Evolutionary conservation across 2,113 vertebrate genomes (phyloP), one percentile per base, ranked within the genome.

Genomic region (Brachionichthys hirsutus): DNA sequence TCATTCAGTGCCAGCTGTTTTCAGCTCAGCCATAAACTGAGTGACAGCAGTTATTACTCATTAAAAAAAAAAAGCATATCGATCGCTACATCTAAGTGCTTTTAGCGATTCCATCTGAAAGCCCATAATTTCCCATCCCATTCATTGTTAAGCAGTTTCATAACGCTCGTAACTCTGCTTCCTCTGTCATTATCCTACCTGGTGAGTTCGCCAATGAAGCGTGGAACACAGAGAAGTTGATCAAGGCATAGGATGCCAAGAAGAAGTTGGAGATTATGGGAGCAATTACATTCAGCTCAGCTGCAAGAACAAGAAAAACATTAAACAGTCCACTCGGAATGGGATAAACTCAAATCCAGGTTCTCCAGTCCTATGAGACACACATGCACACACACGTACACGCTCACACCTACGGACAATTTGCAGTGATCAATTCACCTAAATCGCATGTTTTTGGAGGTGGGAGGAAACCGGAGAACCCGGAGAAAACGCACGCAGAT

Each of bases 251-350:
- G 0, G 97, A 99, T 3, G 97, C 97, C 91, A 99, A 85, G 89
- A 99, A 99, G 85, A 98, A 99, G 83, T 99, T 99, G 52, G 97
- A 98, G 87, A 98, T 99, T 89, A 99, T 99, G 58, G 97, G 97
- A 66, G 97, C 97, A 58, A 99, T 99, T 44, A 92, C 55, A 53
- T 99, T 99, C 87, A 99, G 68, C 88, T 99, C 70, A 11, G 95
- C 97, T 98, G 89, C 77, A 85, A 38, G 14, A 56, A 47, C n/a
- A 30, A 30, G 8, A 2, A 77, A 86, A 47, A 64, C 2, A 80
- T 41, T 8, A 45, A 11, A 36, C 6, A 15, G 17, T 67, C 15
- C 42, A 48, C 3, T 53, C 9, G 20, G 6, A 34, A 3, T 9
- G 11, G 4, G 3, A 3, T 52, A 14, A 11, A 0, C 8, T 40